Evolutionary conservation across 2,888 invertebrate genomes (phyloP), one percentile per base, ranked within the genome.

Genomic region (Platycnemis pennipes): DNA sequence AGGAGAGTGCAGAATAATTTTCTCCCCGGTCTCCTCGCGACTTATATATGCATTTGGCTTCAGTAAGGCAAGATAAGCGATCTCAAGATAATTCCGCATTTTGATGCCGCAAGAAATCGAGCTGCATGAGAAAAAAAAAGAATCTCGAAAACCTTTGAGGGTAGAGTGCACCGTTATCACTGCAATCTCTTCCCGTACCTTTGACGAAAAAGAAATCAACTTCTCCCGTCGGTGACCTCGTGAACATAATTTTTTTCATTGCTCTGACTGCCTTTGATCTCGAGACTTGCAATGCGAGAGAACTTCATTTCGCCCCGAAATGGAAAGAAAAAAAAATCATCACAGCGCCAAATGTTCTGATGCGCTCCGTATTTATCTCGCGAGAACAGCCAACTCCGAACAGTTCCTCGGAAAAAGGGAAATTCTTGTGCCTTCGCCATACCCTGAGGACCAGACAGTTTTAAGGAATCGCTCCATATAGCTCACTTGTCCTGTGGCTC

Each of bases 221-320:
- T 22, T 22, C 63, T 63, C 63, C 7, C 63, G 1, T 63, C 19
- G 63, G 63, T 22, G 26, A 63, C 22, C 63, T 63, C 7, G 63
- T 1, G 26, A 22, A 53, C 53, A 63, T 16, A n/a, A n/a, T n/a
- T n/a, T n/a, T n/a, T n/a, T n/a, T n/a, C n/a, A n/a, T n/a, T n/a
- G n/a, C n/a, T n/a, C n/a, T n/a, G n/a, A n/a, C n/a, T 63, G 63
- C n/a, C 63, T 63, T 63, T 63, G 63, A 63, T 26, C 63, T 63
- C 63, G 2, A n/a, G n/a, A 7, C 8, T 22, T 63, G 63, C 63
- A 63, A 4, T 63, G 7, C 2, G 63, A 26, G 26, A 63, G 5
- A 22, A 63, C 63, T 63, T 63, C 63, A 26, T 26, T 63, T 8
- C n/a, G 8, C 2, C 3, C 7, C 63, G 63, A 63, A 26, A 26